These are phyloP conservation scores for Rissa tridactyla DNA, from an alignment of 2,113 vertebrate species.

Conservation along the genomic window DNA sequence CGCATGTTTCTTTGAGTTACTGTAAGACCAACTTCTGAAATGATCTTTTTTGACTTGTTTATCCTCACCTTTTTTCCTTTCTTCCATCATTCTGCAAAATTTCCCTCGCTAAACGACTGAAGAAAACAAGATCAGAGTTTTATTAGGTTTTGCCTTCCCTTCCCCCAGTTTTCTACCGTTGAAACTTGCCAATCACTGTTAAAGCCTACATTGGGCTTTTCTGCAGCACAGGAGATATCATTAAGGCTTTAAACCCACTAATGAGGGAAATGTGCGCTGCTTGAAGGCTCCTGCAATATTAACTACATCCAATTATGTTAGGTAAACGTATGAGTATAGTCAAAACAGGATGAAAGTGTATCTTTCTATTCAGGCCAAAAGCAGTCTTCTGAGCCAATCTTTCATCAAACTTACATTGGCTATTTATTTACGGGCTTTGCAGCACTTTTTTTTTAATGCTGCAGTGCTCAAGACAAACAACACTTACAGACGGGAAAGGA, in stretches of 20 bases:
- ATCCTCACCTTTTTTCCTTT: neutral
- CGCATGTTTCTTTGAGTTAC: neutral
- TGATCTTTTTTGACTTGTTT: neutral
- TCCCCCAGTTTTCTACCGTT: conserved; percentile 34
- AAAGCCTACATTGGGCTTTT: conserved; percentile 39
- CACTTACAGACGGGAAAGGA: neutral
- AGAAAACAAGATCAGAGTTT: neutral
- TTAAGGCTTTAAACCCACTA: conserved; percentile 68
- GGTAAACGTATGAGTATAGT: conserved; percentile 66
- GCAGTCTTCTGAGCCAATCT: conserved; percentile 46
- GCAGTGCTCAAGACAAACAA: neutral
- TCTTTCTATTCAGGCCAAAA: conserved; percentile 65
- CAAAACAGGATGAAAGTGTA: conserved; percentile 70
- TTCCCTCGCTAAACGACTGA: neutral
- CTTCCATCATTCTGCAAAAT: neutral
- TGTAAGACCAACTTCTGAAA: neutral
- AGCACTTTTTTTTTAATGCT: neutral
- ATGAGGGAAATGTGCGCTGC: conserved; percentile 63
- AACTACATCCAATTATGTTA: conserved; percentile 71
- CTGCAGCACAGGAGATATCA: conserved; percentile 59
- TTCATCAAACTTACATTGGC: conserved; percentile 35
- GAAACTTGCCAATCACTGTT: conserved; percentile 65
- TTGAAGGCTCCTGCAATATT: conserved; percentile 72
- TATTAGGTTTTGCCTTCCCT: conserved; percentile 1
- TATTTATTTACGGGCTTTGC: conserved; percentile 51